Evolutionary conservation across 2,888 invertebrate species (phyloP), one percentile per base, ranked within the genome.

Genomic region (Trilocha varians): DNA sequence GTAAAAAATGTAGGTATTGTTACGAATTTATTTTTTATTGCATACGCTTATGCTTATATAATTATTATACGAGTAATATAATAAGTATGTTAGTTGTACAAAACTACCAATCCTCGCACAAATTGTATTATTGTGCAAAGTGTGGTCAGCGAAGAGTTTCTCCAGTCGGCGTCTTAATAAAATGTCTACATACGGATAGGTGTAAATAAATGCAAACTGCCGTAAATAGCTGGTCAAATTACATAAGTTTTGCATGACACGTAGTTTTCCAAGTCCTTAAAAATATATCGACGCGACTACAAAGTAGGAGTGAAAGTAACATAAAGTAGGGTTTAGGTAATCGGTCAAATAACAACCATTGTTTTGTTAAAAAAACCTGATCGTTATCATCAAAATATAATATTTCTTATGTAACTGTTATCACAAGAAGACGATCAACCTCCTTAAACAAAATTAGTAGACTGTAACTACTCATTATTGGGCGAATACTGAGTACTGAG

Each of bases 61-160:
- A 25, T 25, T 25, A 11, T 25, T 25, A n/a, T n/a, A n/a, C n/a
- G n/a, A n/a, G n/a, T n/a, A n/a, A n/a, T n/a, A n/a, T n/a, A n/a
- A n/a, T 25, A 25, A 9, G 25, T 25, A 3, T 47, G 44, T 50
- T n/a, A n/a, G 43, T 48, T 54, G 51, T 49, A 42, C n/a, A n/a
- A n/a, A n/a, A n/a, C 53, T 45, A 51, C 44, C 54, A 53, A 49
- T 49, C 48, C 53, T 59, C 53, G 47, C 51, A 53, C 52, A 63
- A 65, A 68, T 62, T 55, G 57, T 53, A 35, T 58, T 57, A 65
- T 68, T 66, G 67, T 70, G 64, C 62, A 63, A 67, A 66, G 55
- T 45, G 38, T 46, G 45, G 52, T 47, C 49, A 49, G 40, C 40
- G 41, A 44, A 42, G 34, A 60, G 60, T 68, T 67, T 68, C 65